Evolutionary conservation across 2,113 vertebrate genomes (phyloP), one percentile per base, ranked within the genome.

Genomic region (Hemiprocne comata): DNA sequence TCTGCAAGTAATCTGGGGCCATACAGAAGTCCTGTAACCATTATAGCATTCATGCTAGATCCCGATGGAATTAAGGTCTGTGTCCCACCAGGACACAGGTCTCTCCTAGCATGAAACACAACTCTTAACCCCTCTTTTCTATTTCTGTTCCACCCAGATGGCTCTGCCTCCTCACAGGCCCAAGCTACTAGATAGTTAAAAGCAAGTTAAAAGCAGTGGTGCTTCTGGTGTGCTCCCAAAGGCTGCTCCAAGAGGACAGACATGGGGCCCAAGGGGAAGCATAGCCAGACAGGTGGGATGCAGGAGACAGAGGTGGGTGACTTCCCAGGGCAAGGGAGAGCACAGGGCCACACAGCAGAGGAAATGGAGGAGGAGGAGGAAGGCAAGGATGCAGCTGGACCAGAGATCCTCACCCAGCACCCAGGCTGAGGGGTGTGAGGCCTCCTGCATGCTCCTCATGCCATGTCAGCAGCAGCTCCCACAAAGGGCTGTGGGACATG

Each of bases 231-330:
- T 14, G 44, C 44, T 46, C 44, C 18, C 44, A 46, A 46, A 46
- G 44, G 44, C 44, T 71, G 31, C 15, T 44, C 31, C 10, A 46
- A 34, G 34, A 25, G 9, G 38, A 33, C 53, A 33, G 69, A 40
- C 21, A 18, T 10, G 1, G 48, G 50, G 58, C 42, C 83, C 23
- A 25, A 12, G 8, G 40, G 57, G 51, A n/a, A n/a, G 73, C 36
- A 10, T 0, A 2, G 50, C 42, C 70, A 53, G 81, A 28, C 1
- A 19, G 33, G 57, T 54, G 72, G 66, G 70, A 61, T 31, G 48
- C 46, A 33, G 38, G 25, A 51, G 51, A 65, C 0, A 1, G 69
- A 69, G 70, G 36, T 19, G 53, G 55, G 46, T 0, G 19, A n/a
- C 29, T 80, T 34, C 64, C 69, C 36, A 48, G n/a, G 44, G 42